These are phyloP conservation scores for Sebastes jordani DNA, from an alignment of 2,797 vertebrate genomes.

Conservation along the genomic window DNA sequence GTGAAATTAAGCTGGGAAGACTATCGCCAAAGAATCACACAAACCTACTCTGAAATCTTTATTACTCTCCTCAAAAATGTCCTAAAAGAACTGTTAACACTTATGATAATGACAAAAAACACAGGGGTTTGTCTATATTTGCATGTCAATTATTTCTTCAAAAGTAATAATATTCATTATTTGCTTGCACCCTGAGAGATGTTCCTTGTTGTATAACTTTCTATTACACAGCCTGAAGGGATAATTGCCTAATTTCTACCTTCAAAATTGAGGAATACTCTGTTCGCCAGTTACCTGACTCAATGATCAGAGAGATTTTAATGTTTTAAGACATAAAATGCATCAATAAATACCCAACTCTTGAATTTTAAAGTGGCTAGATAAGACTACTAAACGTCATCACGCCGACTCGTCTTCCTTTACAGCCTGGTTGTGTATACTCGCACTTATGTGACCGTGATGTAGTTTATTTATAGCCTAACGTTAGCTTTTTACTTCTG, in stretches of 20 bases:
- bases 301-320: not conserved
- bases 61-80: not conserved
- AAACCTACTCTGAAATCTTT: not conserved
- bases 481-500: too few species aligned
- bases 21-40: not conserved
- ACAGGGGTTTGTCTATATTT: constrained; percentile 2
- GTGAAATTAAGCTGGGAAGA: not conserved
- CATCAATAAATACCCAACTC: too few species aligned
- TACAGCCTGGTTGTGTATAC: too few species aligned
- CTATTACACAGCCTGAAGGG: not conserved
- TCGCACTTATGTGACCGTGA: too few species aligned
- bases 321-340: too few species aligned
- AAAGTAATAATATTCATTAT: constrained; percentile 10
- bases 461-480: too few species aligned
- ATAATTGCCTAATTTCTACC: constrained; percentile 19
- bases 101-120: not conserved
- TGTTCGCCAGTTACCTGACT: not conserved
- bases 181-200: not conserved
- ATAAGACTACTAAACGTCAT: too few species aligned
- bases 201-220: not conserved
- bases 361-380: too few species aligned
- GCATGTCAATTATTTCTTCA: not conserved
- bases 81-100: not conserved
- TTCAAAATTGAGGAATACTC: not conserved
- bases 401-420: too few species aligned